Base-by-base conservation (phyloP, 2,888 invertebrate genomes). In the Agonum fuliginosum region DNA sequence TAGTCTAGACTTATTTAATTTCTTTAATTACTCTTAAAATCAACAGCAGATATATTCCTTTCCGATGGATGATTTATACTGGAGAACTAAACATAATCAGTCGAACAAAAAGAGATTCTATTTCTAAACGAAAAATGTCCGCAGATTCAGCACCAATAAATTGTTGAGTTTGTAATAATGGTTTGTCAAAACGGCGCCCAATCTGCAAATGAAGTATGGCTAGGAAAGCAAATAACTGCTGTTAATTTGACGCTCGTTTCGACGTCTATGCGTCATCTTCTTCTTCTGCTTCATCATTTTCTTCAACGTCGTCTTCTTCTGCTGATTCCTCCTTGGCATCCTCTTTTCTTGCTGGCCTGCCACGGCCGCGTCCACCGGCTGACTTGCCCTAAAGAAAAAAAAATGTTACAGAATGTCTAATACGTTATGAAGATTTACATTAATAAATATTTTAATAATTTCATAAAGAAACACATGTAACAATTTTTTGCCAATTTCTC, bases 311-410 rank as follows among this genome's bases (percentile, higher is more conserved):
- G 51, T 87, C 86, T 46, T 88, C 88, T 37, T 88, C 86, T 54
- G 82, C 84, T 0, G 85, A 85, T 37, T 86, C 86, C 78, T 84
- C 83, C 27, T 79, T 80, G 46, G 85, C 83, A 58, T 87, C 86
- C 67, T 86, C 87, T 79, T 85, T 86, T 83, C 87, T 88, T 78
- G 88, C 88, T 75, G 88, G 82, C 2, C 89, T 88, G 67, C 88
- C 86, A 1, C 89, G 86, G 41, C 84, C 79, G 72, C 48, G 48
- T 12, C 79, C 8, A 17, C 34, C 19, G 10, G 34, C 14, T 12
- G 58, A 12, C 17, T 62, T 62, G 6, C 27, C 58, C 58, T 58
- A 20, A 20, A 8, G 10, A 22, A 3, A 51, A 51, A 51, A 20
- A 10, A 51, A n/a, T 3, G 3, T 1, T n/a, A n/a, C n/a, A n/a